Base-by-base conservation (phyloP, 1,140 invertebrate genomes). In the Neomicropteryx cornuta region DNA sequence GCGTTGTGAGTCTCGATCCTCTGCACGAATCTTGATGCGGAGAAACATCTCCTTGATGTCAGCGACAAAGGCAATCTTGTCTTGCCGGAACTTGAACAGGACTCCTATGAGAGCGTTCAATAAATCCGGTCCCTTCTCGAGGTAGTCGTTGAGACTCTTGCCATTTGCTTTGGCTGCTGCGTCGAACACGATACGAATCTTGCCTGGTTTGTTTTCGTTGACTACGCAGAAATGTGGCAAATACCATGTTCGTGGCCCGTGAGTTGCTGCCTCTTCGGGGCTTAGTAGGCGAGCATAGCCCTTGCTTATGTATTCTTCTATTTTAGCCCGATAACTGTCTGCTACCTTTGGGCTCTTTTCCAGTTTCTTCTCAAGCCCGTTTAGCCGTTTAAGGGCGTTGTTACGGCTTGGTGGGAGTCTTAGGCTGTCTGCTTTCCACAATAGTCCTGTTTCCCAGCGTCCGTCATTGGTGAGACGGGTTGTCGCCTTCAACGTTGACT, bases 11-110 rank as follows among this genome's bases (percentile, higher is more conserved):
- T 51, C 18, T 36, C 41, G 42, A 39, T 58, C 55, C 35, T 47
- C 43, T 17, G 37, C n/a, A 3, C 44, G 27, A 3, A 62, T 48
- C 36, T 46, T 47, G 11, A 48, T 38, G 11, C 47, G 53, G 3
- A 57, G 19, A 37, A 58, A 63, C 51, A 60, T 59, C 13, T 56
- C 56, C 18, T 40, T 35, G 2, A 61, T 59, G 37, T 59, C 52
- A 13, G 41, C 46, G 8, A 21, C 40, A 6, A 56, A 33, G 5
- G 43, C 57, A 5, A 53, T 35, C 5, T 1, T 6, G 22, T 47
- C 28, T 46, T 56, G 36, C 2, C 55, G 41, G 36, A 58, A 59
- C 6, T 49, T 33, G n/a, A 55, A 41, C 18, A 58, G 22, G 29
- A 57, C 46, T 3, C 43, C 53, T 8, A 45, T 14, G 4, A 59